Evolutionary conservation across 2,797 vertebrate genomes (phyloP).

Genomic region (Argyrosomus regius): DNA sequence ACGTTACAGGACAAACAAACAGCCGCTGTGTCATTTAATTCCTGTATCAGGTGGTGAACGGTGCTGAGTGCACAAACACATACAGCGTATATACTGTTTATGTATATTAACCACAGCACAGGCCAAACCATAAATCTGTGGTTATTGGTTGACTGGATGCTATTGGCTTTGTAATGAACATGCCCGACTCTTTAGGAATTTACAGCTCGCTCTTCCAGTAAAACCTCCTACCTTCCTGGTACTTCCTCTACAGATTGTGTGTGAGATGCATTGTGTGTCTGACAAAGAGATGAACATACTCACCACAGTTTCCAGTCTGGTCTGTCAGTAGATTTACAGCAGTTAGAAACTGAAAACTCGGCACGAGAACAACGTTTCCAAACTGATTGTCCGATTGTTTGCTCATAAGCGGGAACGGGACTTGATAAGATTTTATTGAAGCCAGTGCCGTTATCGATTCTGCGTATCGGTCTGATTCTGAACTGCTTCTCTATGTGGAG

Average conservation of each 20-base stretch:
- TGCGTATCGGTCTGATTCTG: too few species aligned
- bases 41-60: not conserved
- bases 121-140: constrained; percentile 52
- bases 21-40: not conserved
- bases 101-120: constrained; percentile 36
- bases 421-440: too few species aligned
- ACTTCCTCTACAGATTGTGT: not conserved
- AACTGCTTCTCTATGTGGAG: too few species aligned
- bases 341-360: too few species aligned
- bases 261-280: not conserved
- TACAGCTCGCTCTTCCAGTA: constrained; percentile 55
- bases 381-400: too few species aligned
- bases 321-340: not conserved
- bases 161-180: constrained; percentile 68
- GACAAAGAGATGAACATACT: not conserved
- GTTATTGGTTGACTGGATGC: constrained; percentile 47
- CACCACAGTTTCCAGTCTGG: not conserved
- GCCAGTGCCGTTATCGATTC: too few species aligned
- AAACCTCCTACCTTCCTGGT: constrained; percentile 28
- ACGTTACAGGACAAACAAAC: not conserved
- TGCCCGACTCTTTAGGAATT: constrained; percentile 49
- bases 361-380: too few species aligned
- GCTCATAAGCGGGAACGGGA: too few species aligned
- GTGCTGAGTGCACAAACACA: not conserved
- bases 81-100: not conserved